Evolutionary conservation across 2,888 invertebrate species (phyloP), one percentile per base, ranked within the genome.

Genomic region (Tipula helvola): DNA sequence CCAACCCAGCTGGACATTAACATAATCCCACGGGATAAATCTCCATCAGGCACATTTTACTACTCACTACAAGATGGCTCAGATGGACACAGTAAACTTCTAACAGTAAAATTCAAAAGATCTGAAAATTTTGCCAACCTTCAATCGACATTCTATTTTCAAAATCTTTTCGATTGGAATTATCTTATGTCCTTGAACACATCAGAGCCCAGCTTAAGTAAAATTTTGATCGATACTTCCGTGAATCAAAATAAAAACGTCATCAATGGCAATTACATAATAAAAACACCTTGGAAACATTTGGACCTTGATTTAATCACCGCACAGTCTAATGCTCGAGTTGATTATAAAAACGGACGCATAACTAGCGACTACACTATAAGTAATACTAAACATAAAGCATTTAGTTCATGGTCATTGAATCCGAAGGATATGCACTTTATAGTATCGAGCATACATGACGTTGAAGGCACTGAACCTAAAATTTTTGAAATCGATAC

Each of bases 371-470:
- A 90, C 87, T 93, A 93, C 89, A 91, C 90, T 86, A 88, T 93
- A 85, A 90, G 92, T 1, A 89, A 92, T 13, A 90, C 92, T 5
- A 90, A 89, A 86, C 93, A 93, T 7, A 90, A 92, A 10, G 90
- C 92, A 5, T 90, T 90, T 18, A 89, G 92, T 3, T 89, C 91
- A 7, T 94, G 94, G 93, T 92, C 92, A 12, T 93, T 93, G 91
- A 87, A 92, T 2, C 90, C 93, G 83, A 89, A 93, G 88, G 92
- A 93, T 89, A 92, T 94, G 91, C 91, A 91, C 88, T 88, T 93
- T 1, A 90, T 91, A 86, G 89, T 93, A 4, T 90, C 92, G 85
- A 93, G 92, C 87, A 90, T 90, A 87, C 91, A 92, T 88, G 90
- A 91, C 7, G 90, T 92, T 41, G 89, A 89, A 87, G 88, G 88